These are phyloP conservation scores for Eristalis arbustorum DNA, from an alignment of 2,888 invertebrate species.

Conservation along the genomic window DNA sequence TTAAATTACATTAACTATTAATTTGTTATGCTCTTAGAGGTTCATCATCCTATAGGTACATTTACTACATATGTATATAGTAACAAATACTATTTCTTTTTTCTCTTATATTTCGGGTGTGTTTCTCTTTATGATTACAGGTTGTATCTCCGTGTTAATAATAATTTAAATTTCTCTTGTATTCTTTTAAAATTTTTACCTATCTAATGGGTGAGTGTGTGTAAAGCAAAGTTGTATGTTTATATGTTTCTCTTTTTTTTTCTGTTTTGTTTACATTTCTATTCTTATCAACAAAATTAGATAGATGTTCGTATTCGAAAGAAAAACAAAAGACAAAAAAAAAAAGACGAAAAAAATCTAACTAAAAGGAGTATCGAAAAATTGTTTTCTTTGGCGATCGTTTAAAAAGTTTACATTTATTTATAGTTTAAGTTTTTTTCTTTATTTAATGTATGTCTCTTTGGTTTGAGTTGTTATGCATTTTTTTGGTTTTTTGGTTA, in stretches of 20 bases:
- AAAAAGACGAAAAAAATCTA: not conserved
- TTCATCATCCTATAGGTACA: slow-evolving; percentile 58
- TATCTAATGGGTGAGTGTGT: slow-evolving; percentile 65
- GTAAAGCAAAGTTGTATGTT: slow-evolving; percentile 58
- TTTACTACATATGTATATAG: slow-evolving; percentile 39
- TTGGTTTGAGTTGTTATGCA: slow-evolving; percentile 37
- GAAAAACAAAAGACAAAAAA: slow-evolving; percentile 22
- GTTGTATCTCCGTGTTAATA: slow-evolving; percentile 8
- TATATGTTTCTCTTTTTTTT: slow-evolving; percentile 7
- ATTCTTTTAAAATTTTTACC: slow-evolving; percentile 43
- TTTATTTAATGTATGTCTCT: slow-evolving; percentile 25
- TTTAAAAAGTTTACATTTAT: slow-evolving; percentile 39
- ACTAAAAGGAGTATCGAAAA: slow-evolving; percentile 21
- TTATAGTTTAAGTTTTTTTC: slow-evolving; percentile 1
- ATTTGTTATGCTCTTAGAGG: slow-evolving; percentile 39
- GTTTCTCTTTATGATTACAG: slow-evolving; percentile 9
- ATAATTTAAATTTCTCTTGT: slow-evolving; percentile 24
- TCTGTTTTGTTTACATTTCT: slow-evolving; percentile 1
- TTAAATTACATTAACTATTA: slow-evolving; percentile 43
- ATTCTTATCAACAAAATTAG: slow-evolving; percentile 20
- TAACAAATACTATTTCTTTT: slow-evolving; percentile 37
- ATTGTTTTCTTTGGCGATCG: slow-evolving; percentile 59
- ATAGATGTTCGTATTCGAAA: slow-evolving; percentile 13
- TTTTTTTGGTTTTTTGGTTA: slow-evolving; percentile 36
- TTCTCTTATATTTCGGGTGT: slow-evolving; percentile 28